Evolutionary conservation across 2,888 invertebrate genomes (phyloP), one percentile per base, ranked within the genome.

Genomic region (Tanytarsus gracilentus): DNA sequence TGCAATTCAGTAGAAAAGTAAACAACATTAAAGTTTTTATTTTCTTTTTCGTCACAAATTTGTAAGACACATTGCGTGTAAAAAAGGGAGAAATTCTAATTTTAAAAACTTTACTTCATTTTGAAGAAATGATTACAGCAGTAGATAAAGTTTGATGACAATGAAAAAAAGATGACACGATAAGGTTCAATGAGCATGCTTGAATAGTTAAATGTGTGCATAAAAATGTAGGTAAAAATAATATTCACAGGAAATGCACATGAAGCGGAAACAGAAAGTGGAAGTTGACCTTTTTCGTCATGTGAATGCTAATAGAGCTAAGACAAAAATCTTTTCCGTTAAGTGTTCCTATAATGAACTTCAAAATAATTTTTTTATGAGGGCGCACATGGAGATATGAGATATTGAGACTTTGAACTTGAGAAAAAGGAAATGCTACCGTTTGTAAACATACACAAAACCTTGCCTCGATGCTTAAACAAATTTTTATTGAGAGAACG

Each of bases 1-100:
- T 53, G 53, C 53, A 53, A 53, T 53, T 30, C 53, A 53, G 53
- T 33, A 53, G 36, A 53, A 53, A 53, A 53, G 21, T 36, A 53
- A 53, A 21, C 33, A 33, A 53, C 9, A 53, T 53, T 50, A 14
- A 26, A 14, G 16, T 50, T 50, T 40, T 49, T 1, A 26, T 14
- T 50, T 49, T 49, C 49, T 14, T 44, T 25, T 50, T 1, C 3
- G 2, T 18, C 16, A 21, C 44, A 11, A 7, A 11, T 16, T 16
- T 21, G 21, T 21, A 44, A 11, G 21, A 18, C 9, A 3, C 44
- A 9, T 44, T 23, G 23, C 8, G 9, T 49, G 49, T 25, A 9
- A 23, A 53, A 36, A 14, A 11, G 18, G 7, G 44, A 44, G 14
- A 36, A 21, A 36, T 44, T 44, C 44, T 44, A 44, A 44, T 44